Evolutionary conservation across 2,113 vertebrate genomes (phyloP), one percentile per base, ranked within the genome.

Genomic region (Aramus guarauna): DNA sequence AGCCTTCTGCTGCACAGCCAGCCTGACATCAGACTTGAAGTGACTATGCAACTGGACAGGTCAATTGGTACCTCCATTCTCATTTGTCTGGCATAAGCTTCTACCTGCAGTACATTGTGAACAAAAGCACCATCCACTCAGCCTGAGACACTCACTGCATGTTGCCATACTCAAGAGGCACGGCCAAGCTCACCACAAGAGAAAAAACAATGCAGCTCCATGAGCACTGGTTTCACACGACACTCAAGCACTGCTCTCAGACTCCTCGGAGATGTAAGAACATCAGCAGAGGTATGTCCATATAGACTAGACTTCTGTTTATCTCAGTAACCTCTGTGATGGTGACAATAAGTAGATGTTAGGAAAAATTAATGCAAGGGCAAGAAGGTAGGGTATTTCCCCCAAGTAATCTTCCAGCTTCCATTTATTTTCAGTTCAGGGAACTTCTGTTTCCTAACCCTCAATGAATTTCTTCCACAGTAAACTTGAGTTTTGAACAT

Each of bases 131-230:
- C 17, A 73, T 21, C 30, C 3, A 6, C 21, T 47, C 39, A 71
- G 43, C 24, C 39, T 15, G 6, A 75, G 39, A 75, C 22, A 56
- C 9, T 47, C 36, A 9, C 12, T 81, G n/a, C 22, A 34, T 48
- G 6, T 3, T 1, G 7, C 30, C 7, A 5, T 21, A 59, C 10
- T 58, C 0, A 1, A 43, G 37, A 58, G 63, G 36, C 13, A 45
- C 1, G 13, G 32, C 29, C 64, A 81, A 53, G 47, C 47, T 59
- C 22, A 39, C 11, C 6, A 32, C 53, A 43, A 27, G 0, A 0
- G 6, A 24, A 67, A 79, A 91, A 75, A 4, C 48, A 85, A 48
- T 8, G 12, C 11, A 34, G 9, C 12, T 62, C 29, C 26, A 45
- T 5, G 5, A 56, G 4, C 17, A 32, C 14, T 47, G 11, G 2